Percentiles rank a stretch among this genome's conserved stretches.
Evolutionary conservation across 2,113 vertebrate species (phyloP).

Genomic region (Alligator sinensis): DNA sequence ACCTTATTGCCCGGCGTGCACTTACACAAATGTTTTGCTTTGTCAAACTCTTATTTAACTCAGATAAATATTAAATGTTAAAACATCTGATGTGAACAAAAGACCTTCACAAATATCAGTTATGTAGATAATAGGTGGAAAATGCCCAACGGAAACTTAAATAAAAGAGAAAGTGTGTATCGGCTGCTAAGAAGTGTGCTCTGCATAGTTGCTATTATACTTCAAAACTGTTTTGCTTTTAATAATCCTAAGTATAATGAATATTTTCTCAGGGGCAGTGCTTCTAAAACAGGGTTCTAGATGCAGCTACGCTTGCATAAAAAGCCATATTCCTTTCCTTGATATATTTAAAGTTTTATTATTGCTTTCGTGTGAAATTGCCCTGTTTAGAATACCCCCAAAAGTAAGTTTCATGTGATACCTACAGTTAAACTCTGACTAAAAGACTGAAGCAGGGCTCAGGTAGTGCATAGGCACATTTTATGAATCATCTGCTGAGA

Average conservation of each 20-base stretch:
- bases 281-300: not conserved
- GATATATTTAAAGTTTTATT: not conserved
- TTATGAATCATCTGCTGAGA: not conserved
- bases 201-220: not conserved
- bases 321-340: not conserved
- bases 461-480: not conserved
- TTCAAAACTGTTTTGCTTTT: not conserved
- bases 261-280: not conserved
- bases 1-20: rapidly evolving
- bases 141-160: not conserved
- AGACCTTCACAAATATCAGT: not conserved
- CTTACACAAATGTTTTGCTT: not conserved
- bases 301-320: not conserved
- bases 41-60: not conserved
- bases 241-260: not conserved
- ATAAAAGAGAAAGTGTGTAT: not conserved
- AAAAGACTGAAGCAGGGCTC: no score
- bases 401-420: no score
- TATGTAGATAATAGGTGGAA: not conserved
- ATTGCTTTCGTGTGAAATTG: not conserved
- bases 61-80: rapidly evolving
- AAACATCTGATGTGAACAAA: not conserved
- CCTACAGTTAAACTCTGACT: no score
- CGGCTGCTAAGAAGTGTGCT: not conserved
- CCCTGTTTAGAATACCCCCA: not conserved